Evolutionary conservation across 2,113 vertebrate species (phyloP).

Genomic region (Bambusicola thoracicus): DNA sequence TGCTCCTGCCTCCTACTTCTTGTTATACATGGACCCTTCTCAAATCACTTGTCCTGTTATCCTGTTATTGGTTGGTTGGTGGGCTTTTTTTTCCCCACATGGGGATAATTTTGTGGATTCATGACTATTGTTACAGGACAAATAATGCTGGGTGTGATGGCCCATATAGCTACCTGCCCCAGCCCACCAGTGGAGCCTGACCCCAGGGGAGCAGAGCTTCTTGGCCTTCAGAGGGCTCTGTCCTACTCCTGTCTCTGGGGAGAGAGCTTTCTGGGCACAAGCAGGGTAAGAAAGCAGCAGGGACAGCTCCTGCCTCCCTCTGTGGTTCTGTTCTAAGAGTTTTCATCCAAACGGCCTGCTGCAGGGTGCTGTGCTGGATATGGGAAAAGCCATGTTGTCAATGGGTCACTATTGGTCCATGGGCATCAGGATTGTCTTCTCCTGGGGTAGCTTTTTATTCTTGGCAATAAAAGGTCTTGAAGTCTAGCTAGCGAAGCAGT

Average conservation of each 20-base stretch:
- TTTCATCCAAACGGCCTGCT: neutral
- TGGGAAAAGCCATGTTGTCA: neutral
- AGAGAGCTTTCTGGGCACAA: fast-evolving
- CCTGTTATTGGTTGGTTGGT: neutral
- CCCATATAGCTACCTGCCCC: neutral
- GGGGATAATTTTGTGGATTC: neutral
- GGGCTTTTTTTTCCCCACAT: neutral
- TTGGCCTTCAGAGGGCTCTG: neutral
- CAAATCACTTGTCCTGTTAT: neutral
- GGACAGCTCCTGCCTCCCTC: neutral
- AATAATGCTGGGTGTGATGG: neutral
- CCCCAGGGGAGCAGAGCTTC: fast-evolving
- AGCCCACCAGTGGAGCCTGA: neutral
- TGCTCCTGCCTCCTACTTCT: neutral
- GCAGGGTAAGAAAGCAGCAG: neutral
- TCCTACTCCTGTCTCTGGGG: neutral
- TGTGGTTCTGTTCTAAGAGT: neutral
- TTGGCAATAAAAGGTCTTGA: neutral
- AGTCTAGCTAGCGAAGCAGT: neutral
- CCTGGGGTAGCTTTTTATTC: fast-evolving
- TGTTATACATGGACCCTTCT: neutral
- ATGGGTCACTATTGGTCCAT: neutral
- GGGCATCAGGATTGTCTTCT: neutral
- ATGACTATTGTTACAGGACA: neutral
- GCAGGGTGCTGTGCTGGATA: neutral